phyloP scores from a whole-genome alignment of 53 echinoderm and acorn worm genomes.

The Crossaster papposus region DNA sequence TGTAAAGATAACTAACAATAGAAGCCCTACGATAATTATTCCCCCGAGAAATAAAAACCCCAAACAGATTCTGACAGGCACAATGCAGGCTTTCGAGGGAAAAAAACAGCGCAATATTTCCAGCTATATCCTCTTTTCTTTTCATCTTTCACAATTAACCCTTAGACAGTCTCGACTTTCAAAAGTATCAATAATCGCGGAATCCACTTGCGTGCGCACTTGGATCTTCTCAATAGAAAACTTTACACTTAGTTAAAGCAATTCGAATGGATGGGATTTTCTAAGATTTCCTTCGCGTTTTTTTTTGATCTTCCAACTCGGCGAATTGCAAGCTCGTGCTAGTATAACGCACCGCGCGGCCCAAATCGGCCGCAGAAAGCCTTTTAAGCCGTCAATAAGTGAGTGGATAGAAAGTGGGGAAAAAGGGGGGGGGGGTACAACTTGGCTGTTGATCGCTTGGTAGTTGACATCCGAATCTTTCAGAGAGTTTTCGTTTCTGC shows the following conservation, averaged over 20 bases:
- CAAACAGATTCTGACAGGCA: no score
- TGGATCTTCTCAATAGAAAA: background rate
- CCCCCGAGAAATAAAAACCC: no score
- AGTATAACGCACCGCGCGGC: constrained; percentile 27
- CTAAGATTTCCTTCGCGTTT: constrained; percentile 1
- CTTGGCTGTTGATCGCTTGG: constrained; percentile 51
- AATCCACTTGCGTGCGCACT: constrained; percentile 35
- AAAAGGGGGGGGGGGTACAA: background rate
- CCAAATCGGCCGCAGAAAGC: constrained; percentile 17
- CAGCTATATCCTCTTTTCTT: background rate
- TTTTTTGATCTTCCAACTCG: background rate
- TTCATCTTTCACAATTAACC: background rate
- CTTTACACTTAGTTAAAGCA: constrained; percentile 36
- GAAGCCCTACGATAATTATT: no score
- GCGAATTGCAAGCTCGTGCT: background rate
- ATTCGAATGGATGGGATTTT: constrained; percentile 47
- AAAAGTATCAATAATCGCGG: constrained; percentile 37
- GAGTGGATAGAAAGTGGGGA: constrained; percentile 18
- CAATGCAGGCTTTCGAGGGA: no score
- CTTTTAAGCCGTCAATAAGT: constrained; percentile 57
- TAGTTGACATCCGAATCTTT: constrained; percentile 44
- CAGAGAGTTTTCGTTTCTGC: background rate
- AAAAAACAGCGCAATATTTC: no score
- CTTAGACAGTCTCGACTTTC: background rate
- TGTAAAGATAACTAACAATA: no score